A percentile compares a stretch with the other conserved stretches of the same genome.
Conservation (phyloP, 2,888 invertebrate genomes). For the Tipula confusa region DNA sequence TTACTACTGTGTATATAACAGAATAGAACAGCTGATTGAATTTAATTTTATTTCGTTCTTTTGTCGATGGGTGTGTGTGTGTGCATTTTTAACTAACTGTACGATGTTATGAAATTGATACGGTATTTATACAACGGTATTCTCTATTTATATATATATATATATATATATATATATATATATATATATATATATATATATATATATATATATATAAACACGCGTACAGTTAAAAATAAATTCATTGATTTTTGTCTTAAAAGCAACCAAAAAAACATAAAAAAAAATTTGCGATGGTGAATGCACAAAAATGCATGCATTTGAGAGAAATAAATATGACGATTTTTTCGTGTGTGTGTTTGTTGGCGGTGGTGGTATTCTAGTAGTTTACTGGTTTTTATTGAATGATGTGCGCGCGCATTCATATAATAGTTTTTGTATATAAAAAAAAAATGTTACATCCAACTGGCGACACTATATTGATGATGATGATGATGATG, state of each 20-base stretch:
- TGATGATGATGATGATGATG: not conserved
- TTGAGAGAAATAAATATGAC: not conserved
- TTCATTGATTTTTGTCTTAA: not conserved
- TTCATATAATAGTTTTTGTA: not conserved
- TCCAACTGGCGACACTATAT: not conserved
- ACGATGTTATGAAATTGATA: slow-evolving; percentile 9
- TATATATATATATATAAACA: not conserved
- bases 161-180: too few relatives aligned
- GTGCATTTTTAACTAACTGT: slow-evolving; percentile 6
- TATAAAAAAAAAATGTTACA: not conserved
- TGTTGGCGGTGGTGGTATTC: not conserved
- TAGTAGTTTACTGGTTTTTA: not conserved
- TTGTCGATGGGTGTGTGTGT: too few relatives aligned
- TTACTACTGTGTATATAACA: not conserved
- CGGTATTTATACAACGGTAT: slow-evolving; percentile 25
- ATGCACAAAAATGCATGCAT: not conserved
- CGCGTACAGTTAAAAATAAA: not conserved
- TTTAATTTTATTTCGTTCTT: not conserved
- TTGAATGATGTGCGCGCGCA: not conserved
- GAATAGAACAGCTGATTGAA: slow-evolving; percentile 13
- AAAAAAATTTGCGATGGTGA: not conserved
- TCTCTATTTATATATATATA: too few relatives aligned
- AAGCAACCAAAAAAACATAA: not conserved
- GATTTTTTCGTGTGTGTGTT: not conserved
- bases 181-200: not conserved